Base-by-base conservation (phyloP, 1,140 invertebrate genomes). In the Reticulitermes speratus region DNA sequence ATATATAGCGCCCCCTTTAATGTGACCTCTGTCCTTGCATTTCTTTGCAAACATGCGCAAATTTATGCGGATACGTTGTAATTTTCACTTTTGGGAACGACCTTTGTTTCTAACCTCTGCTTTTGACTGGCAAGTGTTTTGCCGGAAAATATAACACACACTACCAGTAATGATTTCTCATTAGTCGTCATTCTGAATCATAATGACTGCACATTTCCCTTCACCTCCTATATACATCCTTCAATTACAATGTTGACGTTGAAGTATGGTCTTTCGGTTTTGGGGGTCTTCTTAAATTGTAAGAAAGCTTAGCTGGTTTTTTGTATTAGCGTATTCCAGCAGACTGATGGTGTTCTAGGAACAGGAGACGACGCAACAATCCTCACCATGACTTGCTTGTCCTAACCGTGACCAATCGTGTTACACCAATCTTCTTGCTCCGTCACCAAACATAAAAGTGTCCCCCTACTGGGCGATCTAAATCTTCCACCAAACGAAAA, bases 361-460 rank as follows among this genome's bases (percentile, higher is more conserved):
- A 75, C 65, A 75, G n/a, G 25, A 30, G 65, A 16, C 65, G 65
- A 75, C n/a, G 19, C 21, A 75, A 75, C 65, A 75, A 75, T 75
- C 65, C 65, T 11, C 65, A 75, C 25, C 65, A 75, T 75, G 65
- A 75, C 65, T 75, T 75, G 65, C 65, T 75, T 30, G 25, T 75
- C 65, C 25, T 14, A 25, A 16, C 65, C 65, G n/a, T 30, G 65
- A 75, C 65, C 65, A 75, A 75, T 75, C 25, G n/a, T 14, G 65
- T n/a, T 75, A 75, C 65, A 75, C 25, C 65, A 75, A 75, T 75
- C 65, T 75, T 75, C 65, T 75, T 75, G 65, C 65, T 75, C 65
- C 65, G 65, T 75, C 65, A 75, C 65, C 65, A 75, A 75, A 75
- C 65, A 75, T 75, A 75, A 75, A 75, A 75, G 65, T 75, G 65